These are phyloP conservation scores for rat (Rattus norvegicus) DNA, from an alignment of 2,113 vertebrate genomes.

Conservation along the genomic window DNA sequence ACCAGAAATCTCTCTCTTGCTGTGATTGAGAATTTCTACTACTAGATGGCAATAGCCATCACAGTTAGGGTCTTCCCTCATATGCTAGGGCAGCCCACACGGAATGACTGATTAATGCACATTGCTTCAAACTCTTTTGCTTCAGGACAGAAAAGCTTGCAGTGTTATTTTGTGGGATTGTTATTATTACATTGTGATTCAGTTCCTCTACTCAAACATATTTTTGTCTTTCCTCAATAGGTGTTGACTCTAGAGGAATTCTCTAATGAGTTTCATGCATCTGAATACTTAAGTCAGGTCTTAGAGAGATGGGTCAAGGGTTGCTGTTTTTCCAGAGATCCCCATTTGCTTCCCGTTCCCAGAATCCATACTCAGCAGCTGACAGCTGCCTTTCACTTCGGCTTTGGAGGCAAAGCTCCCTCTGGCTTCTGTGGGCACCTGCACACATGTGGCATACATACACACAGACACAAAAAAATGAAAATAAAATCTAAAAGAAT, in stretches of 20 bases:
- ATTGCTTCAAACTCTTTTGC: not conserved
- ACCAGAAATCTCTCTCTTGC: not conserved
- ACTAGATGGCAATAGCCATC: not conserved
- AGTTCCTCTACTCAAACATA: not conserved
- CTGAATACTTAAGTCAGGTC: conserved; percentile 2
- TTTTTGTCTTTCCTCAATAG: not conserved
- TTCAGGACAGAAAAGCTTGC: not conserved
- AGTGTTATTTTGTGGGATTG: not conserved
- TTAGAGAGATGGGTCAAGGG: not conserved
- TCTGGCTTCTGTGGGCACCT: not conserved
- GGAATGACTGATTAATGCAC: not conserved
- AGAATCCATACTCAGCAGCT: not conserved
- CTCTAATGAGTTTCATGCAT: not conserved
- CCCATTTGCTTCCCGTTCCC: not conserved
- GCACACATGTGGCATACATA: too few relatives aligned
- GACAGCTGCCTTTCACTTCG: not conserved
- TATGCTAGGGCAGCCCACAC: not conserved
- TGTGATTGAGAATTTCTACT: not conserved
- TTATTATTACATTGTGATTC: not conserved
- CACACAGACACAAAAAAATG: not conserved
- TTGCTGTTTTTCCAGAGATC: not conserved
- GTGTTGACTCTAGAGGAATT: not conserved
- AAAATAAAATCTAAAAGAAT: not conserved
- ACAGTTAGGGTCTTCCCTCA: not conserved
- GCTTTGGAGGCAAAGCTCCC: not conserved